These are phyloP conservation scores for Brachyrhaphis roseni DNA, from an alignment of 2,797 vertebrate genomes.

Conservation along the genomic window DNA sequence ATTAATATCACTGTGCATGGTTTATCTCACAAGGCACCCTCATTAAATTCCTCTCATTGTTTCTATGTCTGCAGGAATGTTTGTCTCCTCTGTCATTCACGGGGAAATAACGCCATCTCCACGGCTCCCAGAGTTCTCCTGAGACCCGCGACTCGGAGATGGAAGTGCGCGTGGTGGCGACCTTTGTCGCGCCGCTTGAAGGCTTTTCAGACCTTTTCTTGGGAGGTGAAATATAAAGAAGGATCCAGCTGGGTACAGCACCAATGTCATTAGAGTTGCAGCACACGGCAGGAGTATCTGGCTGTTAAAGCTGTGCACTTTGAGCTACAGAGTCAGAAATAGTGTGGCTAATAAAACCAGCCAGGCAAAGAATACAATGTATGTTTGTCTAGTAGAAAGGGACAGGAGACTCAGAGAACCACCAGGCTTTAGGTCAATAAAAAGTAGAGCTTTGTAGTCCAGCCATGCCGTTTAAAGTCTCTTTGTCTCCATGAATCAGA, in stretches of 20 bases:
- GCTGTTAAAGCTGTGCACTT: slow-evolving; percentile 43
- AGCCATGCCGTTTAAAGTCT: slow-evolving; percentile 35
- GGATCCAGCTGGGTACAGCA: slow-evolving; percentile 64
- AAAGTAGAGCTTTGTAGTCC: slow-evolving; percentile 28
- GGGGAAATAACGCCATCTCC: slow-evolving; percentile 31
- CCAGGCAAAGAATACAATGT: slow-evolving; percentile 42
- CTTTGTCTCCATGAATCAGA: slow-evolving; percentile 10
- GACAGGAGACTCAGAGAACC: slow-evolving; percentile 6
- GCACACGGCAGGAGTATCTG: slow-evolving; percentile 35
- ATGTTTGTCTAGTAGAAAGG: slow-evolving; percentile 32
- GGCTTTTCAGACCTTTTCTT: slow-evolving; percentile 77
- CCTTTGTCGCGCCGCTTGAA: slow-evolving; percentile 75
- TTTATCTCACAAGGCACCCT: slow-evolving; percentile 10
- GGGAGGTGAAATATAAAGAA: slow-evolving; percentile 64
- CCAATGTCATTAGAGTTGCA: slow-evolving; percentile 56
- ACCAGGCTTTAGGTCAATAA: slow-evolving; percentile 12
- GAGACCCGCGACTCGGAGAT: slow-evolving; percentile 36
- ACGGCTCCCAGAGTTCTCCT: slow-evolving; percentile 9
- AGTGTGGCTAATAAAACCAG: slow-evolving; percentile 58
- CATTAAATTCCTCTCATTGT: slow-evolving; percentile 22
- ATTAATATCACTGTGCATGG: slow-evolving; percentile 24
- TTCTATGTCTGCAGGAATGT: slow-evolving; percentile 34
- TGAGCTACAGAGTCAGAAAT: slow-evolving; percentile 53
- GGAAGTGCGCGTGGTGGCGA: slow-evolving; percentile 55
- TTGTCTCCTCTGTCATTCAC: slow-evolving; percentile 14